These are phyloP conservation scores for Oscheius sp. DNA, from an alignment of 1,140 invertebrate species.

Conservation along the genomic window DNA sequence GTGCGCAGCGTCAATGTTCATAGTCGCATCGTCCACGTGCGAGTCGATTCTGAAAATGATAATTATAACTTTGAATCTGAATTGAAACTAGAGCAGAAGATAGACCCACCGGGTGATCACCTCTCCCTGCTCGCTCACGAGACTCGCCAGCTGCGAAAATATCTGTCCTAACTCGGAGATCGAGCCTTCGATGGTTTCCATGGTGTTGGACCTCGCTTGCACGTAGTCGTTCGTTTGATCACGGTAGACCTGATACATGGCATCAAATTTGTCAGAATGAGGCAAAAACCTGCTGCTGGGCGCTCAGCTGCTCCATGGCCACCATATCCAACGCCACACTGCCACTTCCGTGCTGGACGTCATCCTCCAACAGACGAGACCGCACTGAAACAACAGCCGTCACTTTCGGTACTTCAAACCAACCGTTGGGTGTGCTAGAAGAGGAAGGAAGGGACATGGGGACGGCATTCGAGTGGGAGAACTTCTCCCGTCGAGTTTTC, in stretches of 20 bases:
- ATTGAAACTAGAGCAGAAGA: too few species aligned
- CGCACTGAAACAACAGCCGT: conserved; percentile 62
- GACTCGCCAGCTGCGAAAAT: conserved; percentile 92
- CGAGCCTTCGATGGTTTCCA: conserved; percentile 98
- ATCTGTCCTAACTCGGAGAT: conserved; percentile 98
- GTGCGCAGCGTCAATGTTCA: conserved; percentile 96
- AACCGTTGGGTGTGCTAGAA: conserved; percentile 49
- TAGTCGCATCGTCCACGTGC: conserved; percentile 88
- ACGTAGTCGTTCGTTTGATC: conserved; percentile 69
- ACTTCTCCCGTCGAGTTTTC: conserved; percentile 86
- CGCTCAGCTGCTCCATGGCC: conserved; percentile 42
- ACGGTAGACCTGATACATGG: conserved; percentile 31
- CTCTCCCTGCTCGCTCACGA: conserved; percentile 96
- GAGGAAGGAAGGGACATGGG: conserved; percentile 56
- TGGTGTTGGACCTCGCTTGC: conserved; percentile 86
- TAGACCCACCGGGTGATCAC: conserved; percentile 84
- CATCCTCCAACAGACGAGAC: conserved; percentile 66
- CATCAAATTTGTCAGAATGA: not conserved
- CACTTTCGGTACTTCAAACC: too few species aligned
- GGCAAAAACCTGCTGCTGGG: conserved; percentile 48
- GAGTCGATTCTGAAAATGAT: conserved; percentile 78
- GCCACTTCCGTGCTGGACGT: conserved; percentile 46
- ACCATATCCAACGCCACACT: conserved; percentile 57
- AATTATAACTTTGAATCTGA: conserved; percentile 16
- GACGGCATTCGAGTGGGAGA: conserved; percentile 67